Evolutionary conservation across 2,113 vertebrate genomes (phyloP).

Genomic region (Felis chaus): DNA sequence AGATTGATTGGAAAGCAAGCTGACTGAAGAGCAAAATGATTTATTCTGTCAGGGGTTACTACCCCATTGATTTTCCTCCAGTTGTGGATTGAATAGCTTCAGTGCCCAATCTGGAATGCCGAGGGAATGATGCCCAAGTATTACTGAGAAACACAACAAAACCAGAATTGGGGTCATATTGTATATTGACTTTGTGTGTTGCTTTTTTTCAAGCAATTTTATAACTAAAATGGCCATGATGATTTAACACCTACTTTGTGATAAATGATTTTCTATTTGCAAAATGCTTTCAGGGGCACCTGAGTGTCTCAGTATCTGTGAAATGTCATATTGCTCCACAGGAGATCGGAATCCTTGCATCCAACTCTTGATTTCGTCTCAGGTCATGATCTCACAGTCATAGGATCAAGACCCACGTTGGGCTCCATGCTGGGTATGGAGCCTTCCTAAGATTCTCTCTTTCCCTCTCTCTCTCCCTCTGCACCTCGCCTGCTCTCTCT

Average conservation of each 20-base stretch:
- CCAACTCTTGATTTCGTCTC: no score
- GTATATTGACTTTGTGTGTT: neutral
- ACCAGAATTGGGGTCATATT: neutral
- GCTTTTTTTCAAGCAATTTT: neutral
- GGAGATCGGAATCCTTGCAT: no score
- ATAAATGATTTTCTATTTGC: constrained; percentile 17
- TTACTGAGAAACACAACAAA: neutral
- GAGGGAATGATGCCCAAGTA: neutral
- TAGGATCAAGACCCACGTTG: no score
- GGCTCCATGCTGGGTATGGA: no score
- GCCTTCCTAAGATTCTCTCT: no score
- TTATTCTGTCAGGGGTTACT: constrained; percentile 22
- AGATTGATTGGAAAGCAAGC: constrained; percentile 7
- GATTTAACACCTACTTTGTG: neutral
- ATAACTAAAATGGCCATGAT: neutral
- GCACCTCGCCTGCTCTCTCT: no score
- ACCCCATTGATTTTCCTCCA: constrained; percentile 21
- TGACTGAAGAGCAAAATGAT: constrained; percentile 19
- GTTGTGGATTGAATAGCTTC: neutral
- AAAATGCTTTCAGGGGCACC: neutral
- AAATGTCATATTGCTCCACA: no score
- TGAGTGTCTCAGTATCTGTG: no score
- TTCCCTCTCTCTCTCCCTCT: no score
- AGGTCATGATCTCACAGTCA: no score
- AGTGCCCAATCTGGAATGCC: neutral